Evolutionary conservation across 2,113 vertebrate genomes (phyloP).

Genomic region (Pleuronectes platessa): DNA sequence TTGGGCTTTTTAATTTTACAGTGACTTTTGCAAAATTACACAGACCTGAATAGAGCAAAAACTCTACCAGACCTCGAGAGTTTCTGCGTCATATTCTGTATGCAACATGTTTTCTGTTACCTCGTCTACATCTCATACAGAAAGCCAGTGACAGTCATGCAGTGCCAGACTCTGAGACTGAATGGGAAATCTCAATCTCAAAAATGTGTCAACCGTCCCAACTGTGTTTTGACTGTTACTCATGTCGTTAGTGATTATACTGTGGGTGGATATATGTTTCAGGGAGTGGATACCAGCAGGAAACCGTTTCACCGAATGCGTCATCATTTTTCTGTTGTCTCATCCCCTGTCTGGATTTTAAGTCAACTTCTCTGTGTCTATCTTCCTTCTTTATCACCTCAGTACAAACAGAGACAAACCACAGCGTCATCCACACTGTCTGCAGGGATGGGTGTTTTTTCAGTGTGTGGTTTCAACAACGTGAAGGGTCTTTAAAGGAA

Average conservation of each 20-base stretch:
- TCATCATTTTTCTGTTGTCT: constrained; percentile 25
- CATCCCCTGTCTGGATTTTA: constrained; percentile 38
- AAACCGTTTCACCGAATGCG: constrained; percentile 15
- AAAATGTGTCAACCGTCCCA: constrained; percentile 5
- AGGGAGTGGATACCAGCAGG: constrained; percentile 7
- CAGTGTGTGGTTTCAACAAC: neutral
- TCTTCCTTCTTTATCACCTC: constrained; percentile 5
- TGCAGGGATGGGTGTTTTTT: neutral
- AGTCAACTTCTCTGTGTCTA: constrained; percentile 5
- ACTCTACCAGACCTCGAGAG: no score
- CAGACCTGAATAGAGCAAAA: neutral
- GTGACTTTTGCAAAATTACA: neutral
- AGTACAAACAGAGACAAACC: constrained; percentile 6
- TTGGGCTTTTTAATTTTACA: neutral
- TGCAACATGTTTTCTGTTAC: constrained; percentile 20
- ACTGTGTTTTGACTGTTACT: constrained; percentile 17
- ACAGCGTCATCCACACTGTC: constrained; percentile 21
- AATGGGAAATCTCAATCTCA: neutral
- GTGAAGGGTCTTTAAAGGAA: no score
- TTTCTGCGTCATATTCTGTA: neutral
- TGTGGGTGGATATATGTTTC: constrained; percentile 23
- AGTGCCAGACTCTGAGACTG: constrained; percentile 18
- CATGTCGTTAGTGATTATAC: constrained; percentile 1
- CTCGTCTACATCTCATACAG: constrained; percentile 13
- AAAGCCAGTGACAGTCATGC: constrained; percentile 18